Conservation (phyloP, 1,140 invertebrate species). For the Cyphomyrmex costatus region DNA sequence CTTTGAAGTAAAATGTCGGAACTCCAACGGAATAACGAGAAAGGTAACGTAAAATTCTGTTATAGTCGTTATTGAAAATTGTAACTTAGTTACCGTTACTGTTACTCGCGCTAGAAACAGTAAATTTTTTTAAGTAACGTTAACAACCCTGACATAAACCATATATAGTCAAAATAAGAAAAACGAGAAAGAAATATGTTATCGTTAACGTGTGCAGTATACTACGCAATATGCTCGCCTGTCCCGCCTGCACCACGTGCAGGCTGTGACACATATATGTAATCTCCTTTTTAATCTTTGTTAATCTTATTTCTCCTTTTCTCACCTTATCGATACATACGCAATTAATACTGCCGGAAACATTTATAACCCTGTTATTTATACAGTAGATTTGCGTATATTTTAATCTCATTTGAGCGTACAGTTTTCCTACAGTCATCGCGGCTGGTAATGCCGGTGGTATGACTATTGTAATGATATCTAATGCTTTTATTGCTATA, state of each 20-base stretch:
- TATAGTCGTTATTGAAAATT: too few relatives aligned
- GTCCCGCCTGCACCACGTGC: neutral
- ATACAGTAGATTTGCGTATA: constrained; percentile 96
- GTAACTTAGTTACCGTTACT: too few relatives aligned
- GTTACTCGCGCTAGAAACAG: too few relatives aligned
- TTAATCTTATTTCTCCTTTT: neutral
- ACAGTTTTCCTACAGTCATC: constrained; percentile 96
- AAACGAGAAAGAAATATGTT: neutral
- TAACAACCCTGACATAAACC: constrained; percentile 59
- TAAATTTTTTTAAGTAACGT: too few relatives aligned
- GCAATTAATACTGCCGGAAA: constrained; percentile 97
- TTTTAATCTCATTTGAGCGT: constrained; percentile 95
- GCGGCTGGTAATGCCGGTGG: constrained; percentile 97
- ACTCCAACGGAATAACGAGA: too few relatives aligned
- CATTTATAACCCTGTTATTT: constrained; percentile 97
- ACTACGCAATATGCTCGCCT: too few relatives aligned
- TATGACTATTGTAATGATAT: constrained; percentile 97
- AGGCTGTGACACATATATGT: neutral
- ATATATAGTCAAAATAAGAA: constrained; percentile 5
- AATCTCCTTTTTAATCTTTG: neutral
- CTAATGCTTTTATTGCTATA: constrained; percentile 93
- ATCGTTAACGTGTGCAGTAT: neutral
- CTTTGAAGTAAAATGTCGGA: too few relatives aligned
- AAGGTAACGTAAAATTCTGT: too few relatives aligned
- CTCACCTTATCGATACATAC: constrained; percentile 98